A percentile compares a stretch with the other conserved stretches of the same genome.
These are phyloP conservation scores for Tupaia tana DNA, from an alignment of 2,113 vertebrate genomes.

Conservation along the genomic window DNA sequence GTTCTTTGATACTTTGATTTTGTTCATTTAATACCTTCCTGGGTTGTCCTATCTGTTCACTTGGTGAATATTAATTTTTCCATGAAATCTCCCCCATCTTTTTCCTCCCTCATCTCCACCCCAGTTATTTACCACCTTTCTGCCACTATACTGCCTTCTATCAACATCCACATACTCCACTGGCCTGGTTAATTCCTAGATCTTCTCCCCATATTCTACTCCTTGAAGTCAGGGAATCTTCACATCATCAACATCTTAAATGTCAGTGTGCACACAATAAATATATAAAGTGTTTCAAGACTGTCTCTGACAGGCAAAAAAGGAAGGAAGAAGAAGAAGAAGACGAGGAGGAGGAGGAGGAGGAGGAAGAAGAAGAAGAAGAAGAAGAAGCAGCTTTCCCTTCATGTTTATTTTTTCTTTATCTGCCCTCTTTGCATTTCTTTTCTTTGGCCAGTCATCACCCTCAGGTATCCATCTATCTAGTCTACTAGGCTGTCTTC, in stretches of 20 bases:
- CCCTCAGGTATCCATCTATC: not conserved
- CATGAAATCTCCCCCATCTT: not conserved
- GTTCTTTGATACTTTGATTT: not conserved
- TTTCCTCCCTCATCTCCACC: not conserved
- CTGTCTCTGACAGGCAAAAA: not conserved
- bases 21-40: not conserved
- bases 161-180: not conserved
- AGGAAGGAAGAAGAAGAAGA: no score
- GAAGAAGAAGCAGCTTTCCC: not conserved
- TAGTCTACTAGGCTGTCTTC: not conserved
- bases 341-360: no score
- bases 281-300: not conserved
- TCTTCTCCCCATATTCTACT: not conserved
- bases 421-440: not conserved
- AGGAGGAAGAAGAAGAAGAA: no score
- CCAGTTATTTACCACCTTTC: not conserved
- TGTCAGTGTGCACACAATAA: not conserved
- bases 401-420: not conserved
- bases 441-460: not conserved
- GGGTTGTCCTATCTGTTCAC: not conserved
- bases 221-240: constrained; percentile 10
- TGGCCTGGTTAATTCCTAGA: not conserved
- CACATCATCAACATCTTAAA: not conserved
- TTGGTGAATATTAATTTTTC: not conserved
- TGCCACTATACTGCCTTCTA: not conserved